Percentiles rank a stretch among this genome's conserved stretches.
phyloP scores from a whole-genome alignment of 2,888 invertebrate genomes.

The Pristionchus maxplancki region DNA sequence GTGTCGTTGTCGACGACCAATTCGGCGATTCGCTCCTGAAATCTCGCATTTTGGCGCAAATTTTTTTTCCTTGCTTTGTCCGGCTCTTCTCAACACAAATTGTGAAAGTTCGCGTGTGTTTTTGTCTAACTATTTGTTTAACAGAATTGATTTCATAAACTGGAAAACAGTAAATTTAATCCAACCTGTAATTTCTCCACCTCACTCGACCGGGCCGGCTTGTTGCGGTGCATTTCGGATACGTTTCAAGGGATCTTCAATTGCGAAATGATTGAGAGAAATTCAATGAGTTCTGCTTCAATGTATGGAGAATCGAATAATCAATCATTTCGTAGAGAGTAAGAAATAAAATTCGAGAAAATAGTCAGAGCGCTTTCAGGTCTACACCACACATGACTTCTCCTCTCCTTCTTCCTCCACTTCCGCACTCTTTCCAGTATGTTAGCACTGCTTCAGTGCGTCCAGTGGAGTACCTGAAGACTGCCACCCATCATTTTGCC shows the following conservation, averaged over 20 bases:
- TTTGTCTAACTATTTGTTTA: too few relatives aligned
- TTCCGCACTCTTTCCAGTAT: background rate
- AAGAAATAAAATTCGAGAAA: background rate
- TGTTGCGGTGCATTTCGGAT: background rate
- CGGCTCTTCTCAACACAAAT: too few relatives aligned
- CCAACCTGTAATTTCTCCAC: background rate
- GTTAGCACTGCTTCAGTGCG: background rate
- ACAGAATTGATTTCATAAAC: too few relatives aligned
- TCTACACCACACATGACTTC: background rate
- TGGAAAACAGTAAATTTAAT: background rate
- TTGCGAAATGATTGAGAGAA: background rate
- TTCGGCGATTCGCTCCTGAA: slow-evolving; percentile 59
- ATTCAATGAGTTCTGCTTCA: background rate
- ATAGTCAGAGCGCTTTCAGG: background rate
- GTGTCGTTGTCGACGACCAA: slow-evolving; percentile 59
- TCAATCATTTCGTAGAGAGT: background rate
- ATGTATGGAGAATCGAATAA: too few relatives aligned
- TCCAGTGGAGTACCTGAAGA: background rate
- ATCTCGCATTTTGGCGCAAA: too few relatives aligned
- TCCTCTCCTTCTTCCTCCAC: background rate
- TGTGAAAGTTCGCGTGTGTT: too few relatives aligned
- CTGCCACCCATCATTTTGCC: background rate
- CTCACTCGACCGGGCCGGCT: background rate
- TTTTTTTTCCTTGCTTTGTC: too few relatives aligned
- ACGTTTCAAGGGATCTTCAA: background rate